Evolutionary conservation across 2,797 vertebrate species (phyloP).

Genomic region (Trichosurus vulpecula): DNA sequence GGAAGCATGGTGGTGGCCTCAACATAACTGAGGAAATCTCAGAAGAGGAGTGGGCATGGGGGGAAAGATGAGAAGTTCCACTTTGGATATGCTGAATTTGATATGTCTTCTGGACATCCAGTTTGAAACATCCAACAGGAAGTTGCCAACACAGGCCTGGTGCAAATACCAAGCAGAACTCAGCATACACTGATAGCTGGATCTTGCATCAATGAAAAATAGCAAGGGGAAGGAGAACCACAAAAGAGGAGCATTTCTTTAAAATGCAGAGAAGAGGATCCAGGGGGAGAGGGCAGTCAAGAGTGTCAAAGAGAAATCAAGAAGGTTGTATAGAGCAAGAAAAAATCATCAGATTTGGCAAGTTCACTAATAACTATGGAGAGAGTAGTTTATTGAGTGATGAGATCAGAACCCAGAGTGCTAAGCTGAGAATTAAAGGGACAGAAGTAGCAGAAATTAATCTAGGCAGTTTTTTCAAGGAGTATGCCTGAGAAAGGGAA

Average conservation of each 20-base stretch:
- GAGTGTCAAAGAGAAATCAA: background rate
- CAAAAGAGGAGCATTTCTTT: background rate
- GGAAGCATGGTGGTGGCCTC: background rate
- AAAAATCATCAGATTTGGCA: background rate
- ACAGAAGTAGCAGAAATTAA: background rate
- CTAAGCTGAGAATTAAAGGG: background rate
- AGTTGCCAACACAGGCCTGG: background rate
- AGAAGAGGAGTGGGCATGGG: background rate
- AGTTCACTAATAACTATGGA: background rate
- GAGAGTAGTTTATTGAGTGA: background rate
- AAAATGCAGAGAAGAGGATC: background rate
- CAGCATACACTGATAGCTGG: background rate
- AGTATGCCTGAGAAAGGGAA: background rate
- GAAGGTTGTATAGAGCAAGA: background rate
- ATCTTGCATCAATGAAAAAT: background rate
- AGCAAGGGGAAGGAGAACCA: background rate
- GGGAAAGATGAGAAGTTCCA: background rate
- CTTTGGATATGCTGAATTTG: background rate
- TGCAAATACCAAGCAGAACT: no score
- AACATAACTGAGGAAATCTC: background rate
- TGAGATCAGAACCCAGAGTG: background rate
- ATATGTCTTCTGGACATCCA: background rate
- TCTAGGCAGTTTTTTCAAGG: background rate
- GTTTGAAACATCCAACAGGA: background rate
- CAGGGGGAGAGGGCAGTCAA: background rate